Percentiles rank a stretch among this genome's conserved stretches.
Conservation (phyloP, 1,140 invertebrate genomes). For the Musca vetustissima region DNA sequence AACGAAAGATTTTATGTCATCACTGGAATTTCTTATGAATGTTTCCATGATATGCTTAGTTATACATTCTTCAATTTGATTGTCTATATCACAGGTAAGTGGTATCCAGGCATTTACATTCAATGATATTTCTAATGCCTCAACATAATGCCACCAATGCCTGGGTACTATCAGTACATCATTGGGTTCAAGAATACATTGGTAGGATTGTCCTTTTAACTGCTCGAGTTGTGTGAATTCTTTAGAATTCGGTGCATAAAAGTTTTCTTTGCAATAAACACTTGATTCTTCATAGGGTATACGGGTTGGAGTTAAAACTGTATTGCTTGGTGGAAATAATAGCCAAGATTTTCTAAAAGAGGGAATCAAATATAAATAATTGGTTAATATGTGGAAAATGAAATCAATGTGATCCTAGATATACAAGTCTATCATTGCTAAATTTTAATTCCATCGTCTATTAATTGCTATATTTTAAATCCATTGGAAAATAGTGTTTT, state of each 20-base stretch:
- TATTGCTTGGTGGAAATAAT: slow-evolving; percentile 78
- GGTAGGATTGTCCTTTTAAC: slow-evolving; percentile 47
- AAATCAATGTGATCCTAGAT: too few species aligned
- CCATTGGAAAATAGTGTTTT: too few species aligned
- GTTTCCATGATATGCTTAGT: slow-evolving; percentile 48
- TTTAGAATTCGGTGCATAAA: slow-evolving; percentile 62
- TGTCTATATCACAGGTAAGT: slow-evolving; percentile 59
- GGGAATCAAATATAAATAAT: too few species aligned
- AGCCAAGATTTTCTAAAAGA: slow-evolving; percentile 90
- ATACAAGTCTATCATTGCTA: too few species aligned
- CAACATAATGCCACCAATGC: slow-evolving; percentile 97
- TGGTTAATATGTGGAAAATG: too few species aligned
- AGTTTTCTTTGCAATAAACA: slow-evolving; percentile 85
- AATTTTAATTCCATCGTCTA: background rate
- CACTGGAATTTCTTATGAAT: slow-evolving; percentile 36
- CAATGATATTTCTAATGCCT: slow-evolving; percentile 72
- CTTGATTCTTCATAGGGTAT: slow-evolving; percentile 97
- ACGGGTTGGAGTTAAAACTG: slow-evolving; percentile 76
- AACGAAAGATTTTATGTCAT: slow-evolving; percentile 35
- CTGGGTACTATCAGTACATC: slow-evolving; percentile 86
- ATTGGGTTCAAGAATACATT: slow-evolving; percentile 73
- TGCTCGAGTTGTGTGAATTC: slow-evolving; percentile 27
- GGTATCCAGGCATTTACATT: slow-evolving; percentile 89
- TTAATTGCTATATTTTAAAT: background rate
- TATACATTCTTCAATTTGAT: slow-evolving; percentile 46